Percentiles rank a stretch among this genome's conserved stretches.
Evolutionary conservation across 2,797 vertebrate genomes (phyloP).

Genomic region (Sebastes flavidus): DNA sequence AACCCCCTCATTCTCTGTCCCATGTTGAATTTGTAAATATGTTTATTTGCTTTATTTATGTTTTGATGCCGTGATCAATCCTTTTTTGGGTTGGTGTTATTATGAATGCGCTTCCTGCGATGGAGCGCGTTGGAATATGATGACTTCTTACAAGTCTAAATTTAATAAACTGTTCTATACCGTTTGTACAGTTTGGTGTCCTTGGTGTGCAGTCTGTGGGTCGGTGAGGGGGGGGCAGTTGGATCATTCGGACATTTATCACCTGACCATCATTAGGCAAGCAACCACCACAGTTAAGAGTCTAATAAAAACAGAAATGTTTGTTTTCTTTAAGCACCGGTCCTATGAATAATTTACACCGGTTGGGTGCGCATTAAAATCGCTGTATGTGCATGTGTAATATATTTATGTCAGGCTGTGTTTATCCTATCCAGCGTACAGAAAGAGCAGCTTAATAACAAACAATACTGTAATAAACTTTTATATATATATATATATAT

Average conservation of each 20-base stretch:
- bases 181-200: constrained; percentile 71
- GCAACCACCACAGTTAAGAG: neutral
- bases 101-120: constrained; percentile 86
- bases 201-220: constrained; percentile 54
- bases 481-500: no score
- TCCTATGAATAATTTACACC: neutral
- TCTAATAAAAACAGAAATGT: neutral
- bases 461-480: neutral
- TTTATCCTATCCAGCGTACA: neutral
- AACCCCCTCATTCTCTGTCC: constrained; percentile 52
- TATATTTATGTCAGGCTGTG: neutral
- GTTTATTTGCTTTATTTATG: constrained; percentile 95
- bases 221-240: neutral
- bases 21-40: constrained; percentile 90
- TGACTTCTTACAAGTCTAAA: constrained; percentile 99
- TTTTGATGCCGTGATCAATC: constrained; percentile 90
- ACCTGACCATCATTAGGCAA: neutral
- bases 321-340: neutral
- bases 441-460: neutral
- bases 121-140: constrained; percentile 92
- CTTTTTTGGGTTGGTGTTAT: constrained; percentile 94
- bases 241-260: neutral
- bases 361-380: neutral
- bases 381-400: neutral
- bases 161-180: constrained; percentile 95